Base-by-base conservation (phyloP, 2,113 vertebrate genomes). In the Caretta caretta region DNA sequence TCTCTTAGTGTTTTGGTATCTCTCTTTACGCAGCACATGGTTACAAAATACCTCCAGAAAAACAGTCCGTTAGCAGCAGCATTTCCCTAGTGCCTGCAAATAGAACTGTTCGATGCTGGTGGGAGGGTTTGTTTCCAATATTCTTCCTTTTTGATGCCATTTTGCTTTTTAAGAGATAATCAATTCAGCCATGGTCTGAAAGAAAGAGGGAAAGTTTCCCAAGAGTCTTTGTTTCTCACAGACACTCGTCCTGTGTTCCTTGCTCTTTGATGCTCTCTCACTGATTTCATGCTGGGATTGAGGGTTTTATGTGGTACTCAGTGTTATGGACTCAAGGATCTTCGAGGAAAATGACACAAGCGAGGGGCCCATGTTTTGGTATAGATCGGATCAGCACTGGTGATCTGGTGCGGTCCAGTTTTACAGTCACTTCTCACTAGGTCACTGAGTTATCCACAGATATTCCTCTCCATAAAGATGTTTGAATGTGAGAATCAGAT, bases 91-190 rank as follows among this genome's bases (percentile, higher is more conserved):
- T 81, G 29, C 35, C 78, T 85, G 48, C 22, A 94, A 88, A 88
- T 56, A 24, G 78, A 94, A 54, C 80, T 89, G 3, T 42, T 80
- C 17, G 27, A n/a, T 35, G 54, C 51, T 89, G 14, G 8, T 89
- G 8, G 62, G 51, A 89, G 24, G 46, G 65, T 46, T 25, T 72
- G 38, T 65, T 35, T 65, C 17, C 11, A 80, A 0, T 62, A 1
- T 42, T 79, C 88, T 90, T 90, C 25, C 90, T 86, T 89, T 11
- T 65, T 88, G 87, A 38, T 49, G n/a, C 7, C 69, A 65, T 80
- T 87, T 97, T 93, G 54, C 88, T 91, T 27, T 38, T 87, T 87
- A 79, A 14, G 42, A 20, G 72, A 90, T 91, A 92, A 97, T 95
- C 59, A 85, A 78, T 94, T 96, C 91, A 87, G n/a, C 84, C n/a